These are phyloP conservation scores for Hydrozoanthus tunicans DNA, from an alignment of 64 coral and sea anemone species.

Conservation along the genomic window DNA sequence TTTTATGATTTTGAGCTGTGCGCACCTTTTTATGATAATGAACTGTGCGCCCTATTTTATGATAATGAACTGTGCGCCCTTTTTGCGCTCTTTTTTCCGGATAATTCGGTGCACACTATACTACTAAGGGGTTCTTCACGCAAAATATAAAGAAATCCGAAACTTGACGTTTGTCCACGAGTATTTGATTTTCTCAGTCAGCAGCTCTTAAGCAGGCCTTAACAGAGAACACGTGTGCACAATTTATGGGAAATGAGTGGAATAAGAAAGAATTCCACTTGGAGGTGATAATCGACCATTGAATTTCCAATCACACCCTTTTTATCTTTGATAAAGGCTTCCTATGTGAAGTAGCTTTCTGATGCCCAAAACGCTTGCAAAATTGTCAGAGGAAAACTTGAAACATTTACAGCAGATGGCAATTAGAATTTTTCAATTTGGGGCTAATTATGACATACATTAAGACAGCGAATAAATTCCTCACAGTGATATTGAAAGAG, in stretches of 20 bases:
- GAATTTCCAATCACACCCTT: not conserved
- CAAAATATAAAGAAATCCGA: too few species aligned
- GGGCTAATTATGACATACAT: conserved; percentile 34
- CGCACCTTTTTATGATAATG: too few species aligned
- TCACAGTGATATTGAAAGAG: conserved; percentile 52
- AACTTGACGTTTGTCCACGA: too few species aligned
- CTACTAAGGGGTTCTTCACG: too few species aligned
- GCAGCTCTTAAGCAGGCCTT: too few species aligned
- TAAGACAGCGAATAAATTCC: conserved; percentile 59
- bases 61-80: too few species aligned
- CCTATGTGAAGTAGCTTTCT: conserved; percentile 33
- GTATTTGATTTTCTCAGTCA: too few species aligned
- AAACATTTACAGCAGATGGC: conserved; percentile 14
- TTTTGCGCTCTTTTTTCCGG: too few species aligned
- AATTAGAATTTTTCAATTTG: conserved; percentile 31
- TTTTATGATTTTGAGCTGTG: too few species aligned
- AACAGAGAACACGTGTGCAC: conserved; percentile 48
- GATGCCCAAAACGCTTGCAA: conserved; percentile 38
- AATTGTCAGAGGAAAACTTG: conserved; percentile 22
- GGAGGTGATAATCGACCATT: conserved; percentile 46
- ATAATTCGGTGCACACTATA: too few species aligned
- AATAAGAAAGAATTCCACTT: not conserved
- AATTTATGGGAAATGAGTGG: conserved; percentile 17
- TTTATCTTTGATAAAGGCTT: not conserved
- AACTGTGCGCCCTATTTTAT: too few species aligned